These are phyloP conservation scores for pig (Sus scrofa) DNA, from an alignment of 2,113 vertebrate species.

Conservation along the genomic window DNA sequence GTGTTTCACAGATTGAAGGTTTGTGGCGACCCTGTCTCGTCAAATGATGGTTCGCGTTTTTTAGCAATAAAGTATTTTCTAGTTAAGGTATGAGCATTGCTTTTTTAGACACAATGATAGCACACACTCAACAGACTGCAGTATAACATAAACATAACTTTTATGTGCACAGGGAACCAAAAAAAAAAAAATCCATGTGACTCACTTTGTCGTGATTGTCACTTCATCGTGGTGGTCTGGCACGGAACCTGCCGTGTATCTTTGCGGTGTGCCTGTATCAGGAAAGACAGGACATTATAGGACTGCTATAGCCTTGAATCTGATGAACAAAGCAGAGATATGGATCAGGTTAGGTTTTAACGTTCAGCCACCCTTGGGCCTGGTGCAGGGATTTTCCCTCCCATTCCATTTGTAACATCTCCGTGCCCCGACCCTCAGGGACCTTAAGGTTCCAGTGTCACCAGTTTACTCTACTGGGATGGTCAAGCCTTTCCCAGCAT, in stretches of 20 bases:
- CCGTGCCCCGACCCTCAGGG: accelerated
- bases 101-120: background rate
- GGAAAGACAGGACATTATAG: too few species aligned
- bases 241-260: background rate
- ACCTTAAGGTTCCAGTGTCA: accelerated
- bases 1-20: background rate
- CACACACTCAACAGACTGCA: background rate
- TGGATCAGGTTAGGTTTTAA: background rate
- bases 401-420: accelerated
- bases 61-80: background rate
- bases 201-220: background rate
- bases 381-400: accelerated
- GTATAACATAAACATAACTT: background rate
- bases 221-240: background rate
- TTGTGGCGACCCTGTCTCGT: background rate
- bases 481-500: too few species aligned
- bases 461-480: too few species aligned
- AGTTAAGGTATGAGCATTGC: background rate
- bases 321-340: background rate
- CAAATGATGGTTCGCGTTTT: background rate
- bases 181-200: background rate
- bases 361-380: accelerated
- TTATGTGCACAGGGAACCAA: background rate
- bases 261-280: too few species aligned
- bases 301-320: background rate